Evolutionary conservation across 1,140 invertebrate species (phyloP), one percentile per base, ranked within the genome.

Genomic region (Calephelis virginiensis): DNA sequence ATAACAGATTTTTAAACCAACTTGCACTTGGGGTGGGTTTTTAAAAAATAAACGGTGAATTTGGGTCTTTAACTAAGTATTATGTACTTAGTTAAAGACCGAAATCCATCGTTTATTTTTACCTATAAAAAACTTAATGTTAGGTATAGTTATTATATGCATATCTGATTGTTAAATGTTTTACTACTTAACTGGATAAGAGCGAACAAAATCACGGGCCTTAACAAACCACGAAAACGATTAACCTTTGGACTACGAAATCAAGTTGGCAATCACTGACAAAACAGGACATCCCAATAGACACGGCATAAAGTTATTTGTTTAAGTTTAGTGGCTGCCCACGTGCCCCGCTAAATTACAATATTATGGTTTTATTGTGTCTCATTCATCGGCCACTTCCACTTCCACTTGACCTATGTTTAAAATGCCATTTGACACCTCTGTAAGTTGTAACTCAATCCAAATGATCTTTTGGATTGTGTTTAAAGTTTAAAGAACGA

Each of bases 271-370:
- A 74, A 75, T 76, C 69, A 72, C 70, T 49, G 64, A 53, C 64
- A 75, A 62, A 72, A 79, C 86, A 87, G 87, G 85, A 90, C 87
- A 87, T 86, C 83, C 81, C 83, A 87, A 87, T 90, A 85, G 83
- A 90, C 78, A 72, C 69, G 77, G 72, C 78, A 80, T 86, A 86
- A 86, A 87, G 78, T 87, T 90, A 90, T 90, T 89, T 90, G 85
- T 89, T 90, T 89, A 89, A 90, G 85, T 89, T 90, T 90, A 90
- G 75, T 81, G 78, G 66, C 85, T 61, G 71, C 87, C 87, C 85
- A 90, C 87, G 87, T 80, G 74, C 73, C 53, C 65, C 69, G 65
- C 48, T 72, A 80, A 83, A 86, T 81, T 81, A 83, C 74, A 80
- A 82, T 85, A 83, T 83, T 84, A 84, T 85, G 78, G 78, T 80